phyloP scores from a whole-genome alignment of 2,797 vertebrate genomes.

The Novumbra hubbsi region DNA sequence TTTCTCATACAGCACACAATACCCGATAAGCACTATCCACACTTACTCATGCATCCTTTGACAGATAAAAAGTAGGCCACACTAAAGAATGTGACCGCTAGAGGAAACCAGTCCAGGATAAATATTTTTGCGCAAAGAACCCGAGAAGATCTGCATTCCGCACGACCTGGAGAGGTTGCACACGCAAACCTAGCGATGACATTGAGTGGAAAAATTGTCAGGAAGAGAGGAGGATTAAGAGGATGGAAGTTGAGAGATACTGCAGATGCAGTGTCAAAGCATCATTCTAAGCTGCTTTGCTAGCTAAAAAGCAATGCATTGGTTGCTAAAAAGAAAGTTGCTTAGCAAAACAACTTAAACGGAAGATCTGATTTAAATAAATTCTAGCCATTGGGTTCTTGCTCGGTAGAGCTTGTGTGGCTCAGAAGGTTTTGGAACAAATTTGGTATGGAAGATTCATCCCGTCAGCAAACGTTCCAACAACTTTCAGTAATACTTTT shows the following conservation, averaged over 20 bases:
- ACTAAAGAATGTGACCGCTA: constrained; percentile 31
- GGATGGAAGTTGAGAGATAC: constrained; percentile 7
- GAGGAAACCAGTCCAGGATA: constrained; percentile 40
- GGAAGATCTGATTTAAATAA: neutral
- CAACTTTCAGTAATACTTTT: neutral
- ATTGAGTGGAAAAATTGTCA: constrained; percentile 28
- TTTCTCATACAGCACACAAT: constrained; percentile 9
- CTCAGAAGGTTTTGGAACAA: constrained; percentile 1
- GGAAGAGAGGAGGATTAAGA: constrained; percentile 24
- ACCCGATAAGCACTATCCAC: constrained; percentile 25
- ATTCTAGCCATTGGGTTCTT: neutral
- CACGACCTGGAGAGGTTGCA: constrained; percentile 23
- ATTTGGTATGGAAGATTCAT: neutral
- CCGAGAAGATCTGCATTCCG: constrained; percentile 26
- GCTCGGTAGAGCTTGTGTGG: neutral
- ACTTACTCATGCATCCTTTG: constrained; percentile 20
- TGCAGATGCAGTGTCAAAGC: neutral
- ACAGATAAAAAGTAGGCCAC: constrained; percentile 34
- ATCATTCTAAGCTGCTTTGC: neutral
- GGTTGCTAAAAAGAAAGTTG: constrained; percentile 15
- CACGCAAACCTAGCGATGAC: constrained; percentile 46
- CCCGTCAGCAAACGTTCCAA: neutral
- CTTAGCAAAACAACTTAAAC: neutral
- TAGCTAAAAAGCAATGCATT: constrained; percentile 3
- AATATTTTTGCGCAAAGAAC: constrained; percentile 44